A percentile compares a stretch with the other conserved stretches of the same genome.
phyloP scores from a whole-genome alignment of 2,113 vertebrate genomes.

The Tragelaphus imberbis region DNA sequence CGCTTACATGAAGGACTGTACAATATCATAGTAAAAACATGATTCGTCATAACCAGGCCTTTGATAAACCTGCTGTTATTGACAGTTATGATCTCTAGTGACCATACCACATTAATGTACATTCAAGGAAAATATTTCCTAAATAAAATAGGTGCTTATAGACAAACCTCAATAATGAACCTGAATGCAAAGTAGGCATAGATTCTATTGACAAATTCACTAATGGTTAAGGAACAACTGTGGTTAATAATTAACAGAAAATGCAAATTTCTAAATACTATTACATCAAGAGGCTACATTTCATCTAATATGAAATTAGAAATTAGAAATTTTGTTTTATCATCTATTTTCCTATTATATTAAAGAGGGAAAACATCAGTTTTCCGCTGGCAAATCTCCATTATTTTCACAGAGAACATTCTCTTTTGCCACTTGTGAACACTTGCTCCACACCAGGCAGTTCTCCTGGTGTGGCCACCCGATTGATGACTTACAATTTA shows the following conservation, averaged over 20 bases:
- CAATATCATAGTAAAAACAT: not conserved
- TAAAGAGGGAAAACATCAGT: not conserved
- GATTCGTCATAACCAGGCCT: not conserved
- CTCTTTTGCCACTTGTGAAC: not conserved
- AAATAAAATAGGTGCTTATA: not conserved
- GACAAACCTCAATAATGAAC: not conserved
- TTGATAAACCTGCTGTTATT: not conserved
- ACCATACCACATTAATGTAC: not conserved
- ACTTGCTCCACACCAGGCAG: not conserved
- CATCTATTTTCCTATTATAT: not conserved
- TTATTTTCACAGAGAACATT: not conserved
- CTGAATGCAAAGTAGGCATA: not conserved
- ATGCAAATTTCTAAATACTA: not conserved
- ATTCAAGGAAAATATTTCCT: not conserved
- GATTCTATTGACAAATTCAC: not conserved
- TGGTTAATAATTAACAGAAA: not conserved
- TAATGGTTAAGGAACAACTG: not conserved
- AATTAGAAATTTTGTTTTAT: not conserved
- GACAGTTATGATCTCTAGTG: not conserved
- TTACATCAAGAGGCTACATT: not conserved
- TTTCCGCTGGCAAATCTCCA: not conserved
- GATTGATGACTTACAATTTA: not conserved
- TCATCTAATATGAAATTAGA: not conserved
- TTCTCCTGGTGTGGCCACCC: not conserved
- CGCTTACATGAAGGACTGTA: not conserved